Evolutionary conservation across 1,140 invertebrate species (phyloP), one percentile per base, ranked within the genome.

Genomic region (Euschistus heros): DNA sequence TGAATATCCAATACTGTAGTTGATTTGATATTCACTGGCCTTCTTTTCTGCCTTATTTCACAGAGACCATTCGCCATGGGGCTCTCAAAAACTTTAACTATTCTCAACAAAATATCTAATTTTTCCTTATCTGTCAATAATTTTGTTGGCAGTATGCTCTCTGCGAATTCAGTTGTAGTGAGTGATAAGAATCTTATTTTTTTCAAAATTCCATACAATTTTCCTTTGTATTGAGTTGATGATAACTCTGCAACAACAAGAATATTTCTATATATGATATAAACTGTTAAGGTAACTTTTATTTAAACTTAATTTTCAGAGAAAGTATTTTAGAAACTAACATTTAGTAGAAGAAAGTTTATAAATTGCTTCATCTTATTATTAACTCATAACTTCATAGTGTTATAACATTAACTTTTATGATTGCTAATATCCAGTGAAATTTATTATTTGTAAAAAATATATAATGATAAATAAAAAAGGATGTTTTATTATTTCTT

Each of bases 131-230:
- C 82, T 0, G 82, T 81, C 14, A 92, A 77, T 2, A 92, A 74
- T 30, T 79, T 77, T 1, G 87, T 89, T 20, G 81, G 78, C 0
- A 85, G 88, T 4, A 87, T 85, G 0, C 86, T 86, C 69, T 86
- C 84, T 1, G 88, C 88, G 74, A 92, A 92, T 76, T 91, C 84
- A 71, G 88, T 81, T 1, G 87, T 83, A 0, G 82, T 84, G 68
- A 92, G 75, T 0, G 86, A 88, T 0, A 91, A 77, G 74, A 91
- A 91, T 24, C 87, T 78, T 59, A 88, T 84, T 74, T 86, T 85
- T 63, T 79, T 80, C 79, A n/a, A 86, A 24, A 67, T 24, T 7
- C 44, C 47, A 27, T n/a, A 55, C 8, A 67, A 42, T 20, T 50
- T 46, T 2, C n/a, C 17, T 26, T 30, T 20, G 24, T 33, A 54